phyloP scores from a whole-genome alignment of 2,797 vertebrate species.

The Periparus ater region DNA sequence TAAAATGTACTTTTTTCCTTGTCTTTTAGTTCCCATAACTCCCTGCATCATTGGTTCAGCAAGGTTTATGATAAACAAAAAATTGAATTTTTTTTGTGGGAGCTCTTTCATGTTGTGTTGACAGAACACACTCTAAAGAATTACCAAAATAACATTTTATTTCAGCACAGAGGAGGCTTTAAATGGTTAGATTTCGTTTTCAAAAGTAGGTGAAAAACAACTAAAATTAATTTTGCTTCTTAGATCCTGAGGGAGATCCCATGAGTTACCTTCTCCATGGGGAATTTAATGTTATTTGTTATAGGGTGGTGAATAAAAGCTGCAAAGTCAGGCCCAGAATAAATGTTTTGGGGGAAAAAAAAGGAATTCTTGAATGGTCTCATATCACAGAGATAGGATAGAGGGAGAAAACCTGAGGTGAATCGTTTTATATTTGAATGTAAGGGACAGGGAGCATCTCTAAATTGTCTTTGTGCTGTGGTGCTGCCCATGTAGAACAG shows the following conservation, averaged over 20 bases:
- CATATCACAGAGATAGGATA: not conserved
- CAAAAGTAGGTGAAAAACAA: not conserved
- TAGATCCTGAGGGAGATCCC: not conserved
- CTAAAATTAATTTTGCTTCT: not conserved
- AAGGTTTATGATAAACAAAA: not conserved
- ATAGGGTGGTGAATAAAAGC: not conserved
- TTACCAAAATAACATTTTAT: not conserved
- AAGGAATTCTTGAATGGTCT: not conserved
- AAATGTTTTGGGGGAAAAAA: not conserved
- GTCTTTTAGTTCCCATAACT: not conserved
- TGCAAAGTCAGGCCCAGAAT: not conserved
- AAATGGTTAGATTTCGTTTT: constrained; percentile 10
- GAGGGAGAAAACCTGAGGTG: not conserved
- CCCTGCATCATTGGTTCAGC: not conserved
- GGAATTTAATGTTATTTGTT: not conserved
- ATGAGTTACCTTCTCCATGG: not conserved
- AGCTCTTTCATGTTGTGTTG: not conserved
- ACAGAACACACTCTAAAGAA: not conserved
- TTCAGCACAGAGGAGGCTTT: not conserved
- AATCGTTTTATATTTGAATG: not conserved
- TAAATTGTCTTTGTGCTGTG: not conserved
- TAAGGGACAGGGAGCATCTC: not conserved
- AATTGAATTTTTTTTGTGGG: not conserved
- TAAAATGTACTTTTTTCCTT: not conserved
- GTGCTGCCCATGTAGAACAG: not conserved